Base-by-base conservation (phyloP, 2,888 invertebrate species). In the Thereva unica region DNA sequence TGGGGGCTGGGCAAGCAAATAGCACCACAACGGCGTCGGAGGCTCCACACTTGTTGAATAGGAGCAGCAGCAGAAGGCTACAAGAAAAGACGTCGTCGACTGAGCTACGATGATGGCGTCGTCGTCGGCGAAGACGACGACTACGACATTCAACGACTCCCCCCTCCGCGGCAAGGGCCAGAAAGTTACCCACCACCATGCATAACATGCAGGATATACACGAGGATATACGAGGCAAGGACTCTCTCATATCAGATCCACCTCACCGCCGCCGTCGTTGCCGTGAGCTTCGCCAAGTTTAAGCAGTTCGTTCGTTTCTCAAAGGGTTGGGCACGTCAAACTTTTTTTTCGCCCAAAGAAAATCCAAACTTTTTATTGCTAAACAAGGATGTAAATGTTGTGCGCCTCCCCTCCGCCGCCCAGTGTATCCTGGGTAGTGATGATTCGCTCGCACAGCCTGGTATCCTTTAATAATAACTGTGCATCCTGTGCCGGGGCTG, bases 351-450 rank as follows among this genome's bases (percentile, higher is more conserved):
- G 23, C 23, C 23, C 23, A 23, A 23, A 23, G 50, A 61, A 45
- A 61, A 61, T 40, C 50, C 50, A 50, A 59, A 61, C 61, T 61
- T 61, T 61, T 50, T 61, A 61, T 61, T 50, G 61, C 41, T 61
- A 37, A 50, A 61, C 61, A 50, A 61, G 41, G 50, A 50, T 61
- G 61, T 61, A 50, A 61, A 61, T 50, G 50, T 23, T 23, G 23
- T 2, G 23, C 23, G 1, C 23, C 23, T 23, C 23, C 23, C 23
- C 2, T 2, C 23, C 23, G 23, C 23, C 23, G n/a, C 23, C 23
- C 2, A 23, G 23, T 23, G 23, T 23, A 23, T 23, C 23, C 23
- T 23, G 23, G 23, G 23, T 23, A 23, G 23, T 23, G 23, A 23
- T 23, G 23, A 23, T 23, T 23, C 23, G 23, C 23, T 23, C 23